phyloP scores from a whole-genome alignment of 2,113 vertebrate genomes.

The Apus apus region DNA sequence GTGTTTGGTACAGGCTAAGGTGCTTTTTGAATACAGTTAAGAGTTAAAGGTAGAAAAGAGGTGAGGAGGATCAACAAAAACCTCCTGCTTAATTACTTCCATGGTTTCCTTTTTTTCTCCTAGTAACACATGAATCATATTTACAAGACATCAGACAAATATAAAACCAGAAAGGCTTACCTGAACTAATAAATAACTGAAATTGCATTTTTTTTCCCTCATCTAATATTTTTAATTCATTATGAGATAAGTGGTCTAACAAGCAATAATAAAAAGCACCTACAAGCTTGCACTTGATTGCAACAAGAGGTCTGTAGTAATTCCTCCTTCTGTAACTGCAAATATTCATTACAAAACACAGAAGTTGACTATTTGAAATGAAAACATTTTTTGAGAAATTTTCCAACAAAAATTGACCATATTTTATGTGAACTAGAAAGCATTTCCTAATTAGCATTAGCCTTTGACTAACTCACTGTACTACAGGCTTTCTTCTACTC shows the following conservation, averaged over 20 bases:
- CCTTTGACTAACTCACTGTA: background rate
- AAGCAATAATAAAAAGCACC: background rate
- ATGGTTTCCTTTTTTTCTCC: background rate
- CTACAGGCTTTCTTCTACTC: constrained; percentile 1
- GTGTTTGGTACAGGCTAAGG: background rate
- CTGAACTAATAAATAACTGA: background rate
- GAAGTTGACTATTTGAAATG: background rate
- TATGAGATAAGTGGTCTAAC: background rate
- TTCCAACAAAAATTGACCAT: background rate
- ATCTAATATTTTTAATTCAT: background rate
- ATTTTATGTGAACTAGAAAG: constrained; percentile 18
- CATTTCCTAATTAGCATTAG: constrained; percentile 29
- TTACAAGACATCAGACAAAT: background rate
- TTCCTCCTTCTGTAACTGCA: background rate
- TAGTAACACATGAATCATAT: background rate
- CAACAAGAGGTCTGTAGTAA: background rate
- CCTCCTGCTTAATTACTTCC: background rate
- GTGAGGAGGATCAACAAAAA: background rate
- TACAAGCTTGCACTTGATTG: background rate
- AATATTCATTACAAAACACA: background rate
- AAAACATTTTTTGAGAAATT: background rate
- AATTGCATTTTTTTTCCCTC: background rate
- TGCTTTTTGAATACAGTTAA: background rate
- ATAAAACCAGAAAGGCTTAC: background rate
- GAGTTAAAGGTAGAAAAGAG: background rate